Evolutionary conservation across 1,140 invertebrate genomes (phyloP).

Genomic region (Anastatus disparis): DNA sequence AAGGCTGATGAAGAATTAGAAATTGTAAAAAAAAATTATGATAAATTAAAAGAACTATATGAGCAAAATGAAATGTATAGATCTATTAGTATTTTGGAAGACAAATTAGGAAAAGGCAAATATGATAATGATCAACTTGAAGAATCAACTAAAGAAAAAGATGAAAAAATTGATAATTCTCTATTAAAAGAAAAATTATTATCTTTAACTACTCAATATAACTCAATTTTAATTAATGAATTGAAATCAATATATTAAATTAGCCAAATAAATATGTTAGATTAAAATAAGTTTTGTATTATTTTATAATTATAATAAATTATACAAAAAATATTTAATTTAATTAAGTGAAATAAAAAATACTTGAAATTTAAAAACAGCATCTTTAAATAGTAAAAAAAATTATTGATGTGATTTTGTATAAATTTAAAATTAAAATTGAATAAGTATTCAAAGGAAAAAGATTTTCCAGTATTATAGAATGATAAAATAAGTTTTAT

Average conservation of each 20-base stretch:
- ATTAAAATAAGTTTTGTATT: no score
- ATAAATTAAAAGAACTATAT: constrained; percentile 52
- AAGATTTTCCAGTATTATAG: no score
- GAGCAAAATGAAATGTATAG: constrained; percentile 58
- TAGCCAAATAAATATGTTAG: no score
- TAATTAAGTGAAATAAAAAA: no score
- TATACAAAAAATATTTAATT: no score
- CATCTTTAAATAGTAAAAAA: no score
- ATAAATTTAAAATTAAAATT: no score
- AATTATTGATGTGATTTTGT: no score
- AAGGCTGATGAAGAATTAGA: constrained; percentile 47
- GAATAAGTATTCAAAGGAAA: no score
- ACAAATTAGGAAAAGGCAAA: constrained; percentile 49
- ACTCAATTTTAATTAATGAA: constrained; percentile 27
- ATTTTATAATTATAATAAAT: no score
- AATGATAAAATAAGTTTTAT: no score
- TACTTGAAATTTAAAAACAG: no score
- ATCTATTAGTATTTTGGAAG: constrained; percentile 57
- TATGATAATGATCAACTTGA: background rate
- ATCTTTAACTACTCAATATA: constrained; percentile 6
- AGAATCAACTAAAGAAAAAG: background rate
- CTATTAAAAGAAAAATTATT: constrained; percentile 7
- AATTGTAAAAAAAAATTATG: constrained; percentile 46
- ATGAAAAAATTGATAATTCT: background rate
- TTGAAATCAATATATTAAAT: constrained; percentile 16